These are phyloP conservation scores for Girardinus metallicus DNA, from an alignment of 2,797 vertebrate genomes.

Conservation along the genomic window DNA sequence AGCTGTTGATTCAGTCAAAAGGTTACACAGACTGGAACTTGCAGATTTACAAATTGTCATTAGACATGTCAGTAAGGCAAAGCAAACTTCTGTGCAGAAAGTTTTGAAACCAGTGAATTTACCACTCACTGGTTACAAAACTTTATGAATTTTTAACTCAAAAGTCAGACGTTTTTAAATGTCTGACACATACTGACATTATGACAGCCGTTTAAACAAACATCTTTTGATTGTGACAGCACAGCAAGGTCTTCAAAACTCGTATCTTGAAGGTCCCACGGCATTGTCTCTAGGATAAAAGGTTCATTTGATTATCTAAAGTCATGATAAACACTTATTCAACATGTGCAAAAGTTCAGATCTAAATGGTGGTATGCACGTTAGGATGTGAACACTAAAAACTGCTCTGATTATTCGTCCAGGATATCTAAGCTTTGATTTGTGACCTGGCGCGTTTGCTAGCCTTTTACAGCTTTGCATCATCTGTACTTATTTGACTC, in stretches of 20 bases:
- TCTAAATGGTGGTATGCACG: not conserved
- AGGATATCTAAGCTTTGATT: not conserved
- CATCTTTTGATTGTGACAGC: not conserved
- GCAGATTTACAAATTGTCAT: not conserved
- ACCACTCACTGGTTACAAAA: not conserved
- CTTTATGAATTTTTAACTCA: not conserved
- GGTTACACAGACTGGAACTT: not conserved
- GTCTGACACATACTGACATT: not conserved
- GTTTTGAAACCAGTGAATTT: not conserved
- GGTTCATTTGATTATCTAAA: not conserved
- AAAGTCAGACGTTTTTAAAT: not conserved
- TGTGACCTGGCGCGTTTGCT: not conserved
- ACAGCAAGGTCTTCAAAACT: not conserved
- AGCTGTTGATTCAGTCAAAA: not conserved
- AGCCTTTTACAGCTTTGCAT: slow-evolving; percentile 4
- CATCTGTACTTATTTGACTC: slow-evolving; percentile 25
- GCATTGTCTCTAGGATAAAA: not conserved
- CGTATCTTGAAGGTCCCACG: not conserved
- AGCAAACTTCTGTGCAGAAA: not conserved
- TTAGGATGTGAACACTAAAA: not conserved
- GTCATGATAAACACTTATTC: not conserved
- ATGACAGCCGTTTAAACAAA: not conserved
- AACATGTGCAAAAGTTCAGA: not conserved
- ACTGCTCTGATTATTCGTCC: not conserved
- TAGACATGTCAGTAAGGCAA: not conserved